Base-by-base conservation (phyloP, 2,888 invertebrate species). In the Xanthorhoe designata region DNA sequence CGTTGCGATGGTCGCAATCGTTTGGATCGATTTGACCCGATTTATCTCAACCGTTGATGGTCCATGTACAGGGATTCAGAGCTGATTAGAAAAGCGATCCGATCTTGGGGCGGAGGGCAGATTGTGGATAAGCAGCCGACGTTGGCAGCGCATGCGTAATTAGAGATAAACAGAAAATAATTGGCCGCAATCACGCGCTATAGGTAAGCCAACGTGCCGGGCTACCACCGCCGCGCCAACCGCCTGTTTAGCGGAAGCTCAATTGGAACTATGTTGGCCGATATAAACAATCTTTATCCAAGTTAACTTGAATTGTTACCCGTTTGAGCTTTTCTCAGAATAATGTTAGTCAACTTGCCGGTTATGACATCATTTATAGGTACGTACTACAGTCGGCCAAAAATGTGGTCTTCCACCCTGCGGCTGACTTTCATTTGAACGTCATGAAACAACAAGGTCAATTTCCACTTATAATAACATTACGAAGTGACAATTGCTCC, bases 151-250 rank as follows among this genome's bases (percentile, higher is more conserved):
- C 86, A 91, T 92, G 89, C 91, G 91, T 92, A 93, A 93, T 93
- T 92, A 93, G 92, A 92, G 92, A 92, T 92, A 92, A 92, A 92
- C 92, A 91, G 90, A 92, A 93, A 92, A 92, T 93, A 93, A 93
- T 93, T 93, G 93, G 93, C 91, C 86, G 82, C 89, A 90, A 92
- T 92, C 91, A 90, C 88, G 90, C 85, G 88, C 87, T 84, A 85
- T 84, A 78, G 15, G 15, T 47, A 59, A 81, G 83, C 81, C 84
- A 86, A 88, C 90, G 88, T 87, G 88, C 87, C 77, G 76, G 81
- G 84, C 74, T 64, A 70, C 55, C 59, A 55, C 71, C 73, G 69
- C 32, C 32, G 5, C 32, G 32, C 32, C 32, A 32, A 76, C 70
- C 69, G 77, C 79, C 71, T 73, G 77, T 72, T 77, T 78, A 77